Percentiles rank a stretch among this genome's conserved stretches.
These are phyloP conservation scores for Littorina saxatilis DNA, from an alignment of 1,140 invertebrate genomes.

Conservation along the genomic window DNA sequence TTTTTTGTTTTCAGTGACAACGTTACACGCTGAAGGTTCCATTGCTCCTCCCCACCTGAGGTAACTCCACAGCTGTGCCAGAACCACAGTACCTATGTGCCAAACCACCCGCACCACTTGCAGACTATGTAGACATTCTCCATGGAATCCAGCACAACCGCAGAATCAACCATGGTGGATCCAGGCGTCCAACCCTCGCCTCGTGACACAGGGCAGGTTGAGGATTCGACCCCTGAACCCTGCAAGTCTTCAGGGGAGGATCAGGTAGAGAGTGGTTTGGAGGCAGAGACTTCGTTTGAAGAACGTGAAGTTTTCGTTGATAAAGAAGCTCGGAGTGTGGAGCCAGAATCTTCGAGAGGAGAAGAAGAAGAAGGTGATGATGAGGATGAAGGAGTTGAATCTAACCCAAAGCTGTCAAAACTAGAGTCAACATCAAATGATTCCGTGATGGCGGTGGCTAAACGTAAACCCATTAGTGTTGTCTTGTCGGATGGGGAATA, in stretches of 20 bases:
- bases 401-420: not conserved
- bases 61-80: not conserved
- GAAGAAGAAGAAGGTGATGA: not conserved
- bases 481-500: not conserved
- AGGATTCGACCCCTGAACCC: not conserved
- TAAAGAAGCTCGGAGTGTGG: not conserved
- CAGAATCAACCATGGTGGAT: not conserved
- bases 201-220: not conserved
- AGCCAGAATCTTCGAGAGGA: not conserved
- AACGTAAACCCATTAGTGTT: not conserved
- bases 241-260: not conserved
- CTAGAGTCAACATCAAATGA: not conserved
- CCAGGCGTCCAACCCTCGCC: not conserved
- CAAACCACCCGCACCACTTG: not conserved
- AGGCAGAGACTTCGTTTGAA: not conserved
- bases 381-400: not conserved
- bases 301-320: not conserved
- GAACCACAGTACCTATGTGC: not conserved
- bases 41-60: too few species aligned
- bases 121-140: too few species aligned
- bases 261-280: not conserved
- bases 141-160: not conserved
- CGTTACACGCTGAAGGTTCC: too few species aligned
- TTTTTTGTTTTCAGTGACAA: not conserved
- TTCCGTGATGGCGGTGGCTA: not conserved